Base-by-base conservation (phyloP, 2,113 vertebrate genomes). In the Tor tambroides region DNA sequence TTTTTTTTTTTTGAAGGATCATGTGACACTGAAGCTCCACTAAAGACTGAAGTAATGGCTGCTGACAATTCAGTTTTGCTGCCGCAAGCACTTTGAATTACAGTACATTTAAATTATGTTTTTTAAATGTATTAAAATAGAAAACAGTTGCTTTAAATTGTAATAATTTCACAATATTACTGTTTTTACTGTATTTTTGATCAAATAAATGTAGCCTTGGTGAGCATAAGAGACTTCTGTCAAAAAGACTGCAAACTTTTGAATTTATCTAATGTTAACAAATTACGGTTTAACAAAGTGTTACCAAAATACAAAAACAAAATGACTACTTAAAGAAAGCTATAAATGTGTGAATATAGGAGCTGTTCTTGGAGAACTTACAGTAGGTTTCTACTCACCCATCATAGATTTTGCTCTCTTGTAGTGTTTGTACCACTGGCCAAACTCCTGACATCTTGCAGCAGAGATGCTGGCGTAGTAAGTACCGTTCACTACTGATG, bases 371-470 rank as follows among this genome's bases (percentile, higher is more conserved):
- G 35, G 15, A 38, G 1, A 32, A 71, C 67, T 21, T 5, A 21
- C 5, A 56, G 21, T 43, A 80, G 61, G 79, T 8, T 1, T 28
- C 21, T 59, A 61, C 92, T 91, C 90, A 95, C 95, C 93, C 93
- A 94, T 96, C 92, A 97, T 94, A 98, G 98, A 97, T 98, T 99
- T 99, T 91, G 98, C 97, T 95, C 99, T 99, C 94, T 99, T 99
- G 92, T 98, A 98, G 90, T 99, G 99, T 94, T 99, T 99, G 95
- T 99, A 99, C 98, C 98, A 99, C 92, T 98, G 97, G 84, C 98
- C 98, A 91, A 99, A 99, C 94, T 99, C 98, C 94, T 99, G 98
- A 94, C 98, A 99, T 94, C 99, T 99, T 90, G 96, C 96, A 88
- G 96, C 95, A 94, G 98, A 99, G 92, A 99, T 98, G 90, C 99